Conservation (phyloP, 2,797 vertebrate species). For the Dendrocincla fuliginosa region DNA sequence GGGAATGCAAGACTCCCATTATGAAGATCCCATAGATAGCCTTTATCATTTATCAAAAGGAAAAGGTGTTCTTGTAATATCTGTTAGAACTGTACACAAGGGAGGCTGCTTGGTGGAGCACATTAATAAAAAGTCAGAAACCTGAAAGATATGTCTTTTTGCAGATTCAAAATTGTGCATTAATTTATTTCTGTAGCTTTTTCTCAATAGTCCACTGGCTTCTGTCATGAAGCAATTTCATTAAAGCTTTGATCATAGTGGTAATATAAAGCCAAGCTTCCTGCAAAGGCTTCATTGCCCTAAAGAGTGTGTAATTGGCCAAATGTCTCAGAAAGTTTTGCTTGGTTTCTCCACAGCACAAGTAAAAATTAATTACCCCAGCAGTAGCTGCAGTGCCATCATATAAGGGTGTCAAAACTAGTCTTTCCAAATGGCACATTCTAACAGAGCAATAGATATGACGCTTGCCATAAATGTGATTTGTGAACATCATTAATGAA, state of each 20-base stretch:
- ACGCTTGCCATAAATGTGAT: constrained; percentile 77
- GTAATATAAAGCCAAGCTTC: constrained; percentile 67
- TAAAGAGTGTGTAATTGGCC: constrained; percentile 75
- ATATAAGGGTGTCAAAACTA: constrained; percentile 72
- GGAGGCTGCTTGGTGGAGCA: constrained; percentile 62
- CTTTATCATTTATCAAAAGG: constrained; percentile 72
- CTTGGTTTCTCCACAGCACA: constrained; percentile 73
- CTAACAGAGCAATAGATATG: constrained; percentile 61
- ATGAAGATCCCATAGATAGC: constrained; percentile 64
- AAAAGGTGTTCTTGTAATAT: constrained; percentile 69
- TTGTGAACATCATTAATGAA: constrained; percentile 80
- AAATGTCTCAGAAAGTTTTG: constrained; percentile 74
- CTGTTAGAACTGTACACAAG: constrained; percentile 60
- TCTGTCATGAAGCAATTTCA: constrained; percentile 69
- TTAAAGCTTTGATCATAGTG: constrained; percentile 68
- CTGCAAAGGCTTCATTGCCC: constrained; percentile 68
- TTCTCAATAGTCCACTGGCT: constrained; percentile 71
- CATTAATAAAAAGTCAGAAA: constrained; percentile 77
- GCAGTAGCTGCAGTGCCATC: constrained; percentile 61
- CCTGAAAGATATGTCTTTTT: constrained; percentile 59
- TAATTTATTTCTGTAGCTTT: constrained; percentile 75
- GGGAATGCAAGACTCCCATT: constrained; percentile 64
- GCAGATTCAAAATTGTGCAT: constrained; percentile 55
- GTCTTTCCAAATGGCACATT: constrained; percentile 71
- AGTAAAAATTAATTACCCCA: constrained; percentile 81